Evolutionary conservation across 2,797 vertebrate genomes (phyloP), one percentile per base, ranked within the genome.

Genomic region (Salarias fasciatus): DNA sequence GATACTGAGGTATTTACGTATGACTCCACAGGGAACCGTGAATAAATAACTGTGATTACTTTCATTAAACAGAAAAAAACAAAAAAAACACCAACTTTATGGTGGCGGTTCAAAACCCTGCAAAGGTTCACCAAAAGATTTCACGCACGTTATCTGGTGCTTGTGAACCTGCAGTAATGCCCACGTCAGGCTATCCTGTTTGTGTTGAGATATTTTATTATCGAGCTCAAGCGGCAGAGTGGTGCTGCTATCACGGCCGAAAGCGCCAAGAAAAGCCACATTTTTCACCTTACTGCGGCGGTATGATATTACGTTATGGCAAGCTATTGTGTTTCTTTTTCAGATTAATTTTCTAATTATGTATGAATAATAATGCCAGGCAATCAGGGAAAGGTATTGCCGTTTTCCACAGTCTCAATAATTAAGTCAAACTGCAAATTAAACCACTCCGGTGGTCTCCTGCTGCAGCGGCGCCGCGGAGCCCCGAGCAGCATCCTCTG

Each of bases 401-500:
- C 60, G 61, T 79, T 79, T 84, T 75, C 72, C 59, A 62, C 49
- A 55, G 67, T 65, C 45, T 55, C 65, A 69, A 79, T 89, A 87
- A 85, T 86, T 84, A 88, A 87, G 83, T 77, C 79, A 75, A 78
- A 74, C 60, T 64, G 71, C 63, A 70, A 86, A 87, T 85, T 71
- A 84, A 88, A 79, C 69, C 63, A 70, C 63, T 75, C 61, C 64
- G 71, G 71, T 75, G 78, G 69, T 72, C 75, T 74, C 75, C 73
- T 18, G 69, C 82, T 70, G 82, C 70, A 80, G 71, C 60, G 80
- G 71, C 60, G 30, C 64, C 68, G 67, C 77, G 73, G 65, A 71
- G 68, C 76, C 69, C 52, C 1, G 13, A 73, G 78, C 75, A 67
- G 70, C 69, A 68, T 72, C 64, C 47, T 66, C 67, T 37, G 13